Percentiles rank a stretch among this genome's conserved stretches.
Evolutionary conservation across 2,113 vertebrate genomes (phyloP).

Genomic region (Cephalophus harveyi): DNA sequence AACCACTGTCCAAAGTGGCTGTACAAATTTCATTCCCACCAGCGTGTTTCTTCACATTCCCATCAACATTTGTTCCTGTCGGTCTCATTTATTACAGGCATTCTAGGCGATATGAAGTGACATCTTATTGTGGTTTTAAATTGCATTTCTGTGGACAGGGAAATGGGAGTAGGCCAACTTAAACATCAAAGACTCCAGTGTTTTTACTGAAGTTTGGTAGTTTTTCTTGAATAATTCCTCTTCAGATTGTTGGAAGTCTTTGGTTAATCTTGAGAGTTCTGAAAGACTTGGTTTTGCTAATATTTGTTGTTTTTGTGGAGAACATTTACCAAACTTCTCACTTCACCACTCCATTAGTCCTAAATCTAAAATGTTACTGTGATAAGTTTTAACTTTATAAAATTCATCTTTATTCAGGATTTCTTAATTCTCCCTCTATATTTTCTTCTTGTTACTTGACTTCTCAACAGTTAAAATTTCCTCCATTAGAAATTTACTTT

Average conservation of each 20-base stretch:
- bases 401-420: not conserved
- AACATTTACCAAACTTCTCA: not conserved
- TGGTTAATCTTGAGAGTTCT: not conserved
- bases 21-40: not conserved
- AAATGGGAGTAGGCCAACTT: not conserved
- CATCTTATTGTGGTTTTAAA: constrained; percentile 6
- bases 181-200: not conserved
- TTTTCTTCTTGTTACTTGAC: not conserved
- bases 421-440: not conserved
- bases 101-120: not conserved
- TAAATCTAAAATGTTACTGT: not conserved
- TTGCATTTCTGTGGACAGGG: not conserved
- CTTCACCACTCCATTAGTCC: not conserved
- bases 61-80: not conserved
- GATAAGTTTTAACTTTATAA: not conserved
- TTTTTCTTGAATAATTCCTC: not conserved
- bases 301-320: not conserved
- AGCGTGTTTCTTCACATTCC: not conserved
- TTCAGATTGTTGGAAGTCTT: not conserved
- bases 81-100: not conserved
- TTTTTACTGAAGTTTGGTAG: not conserved
- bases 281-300: not conserved
- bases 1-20: not conserved
- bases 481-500: constrained; percentile 7
- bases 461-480: not conserved